Evolutionary conservation across 2,888 invertebrate genomes (phyloP).

Genomic region (Callimorpha dominula): DNA sequence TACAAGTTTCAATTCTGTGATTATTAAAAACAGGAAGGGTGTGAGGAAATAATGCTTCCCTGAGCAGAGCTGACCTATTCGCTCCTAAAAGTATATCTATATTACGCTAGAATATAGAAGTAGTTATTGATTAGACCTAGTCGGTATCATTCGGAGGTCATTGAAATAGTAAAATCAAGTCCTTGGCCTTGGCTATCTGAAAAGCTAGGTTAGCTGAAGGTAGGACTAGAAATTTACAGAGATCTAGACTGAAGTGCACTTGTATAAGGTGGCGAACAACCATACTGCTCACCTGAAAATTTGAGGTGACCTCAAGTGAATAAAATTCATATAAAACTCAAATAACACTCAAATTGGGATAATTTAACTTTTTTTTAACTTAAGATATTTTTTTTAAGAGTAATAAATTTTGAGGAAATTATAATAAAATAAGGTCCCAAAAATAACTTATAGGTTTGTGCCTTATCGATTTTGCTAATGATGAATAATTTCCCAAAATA

Average conservation of each 20-base stretch:
- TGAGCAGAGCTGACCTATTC: not conserved
- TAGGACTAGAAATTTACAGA: not conserved
- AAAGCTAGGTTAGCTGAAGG: not conserved
- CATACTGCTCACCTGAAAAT: not conserved
- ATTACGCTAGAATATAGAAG: not conserved
- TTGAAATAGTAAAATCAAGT: not conserved
- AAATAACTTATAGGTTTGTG: not conserved
- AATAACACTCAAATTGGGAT: not conserved
- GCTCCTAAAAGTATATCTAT: not conserved
- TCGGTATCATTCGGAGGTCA: not conserved
- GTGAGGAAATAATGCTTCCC: not conserved
- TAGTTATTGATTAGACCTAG: not conserved
- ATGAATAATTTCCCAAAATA: slow-evolving; percentile 39
- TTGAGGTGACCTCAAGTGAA: not conserved
- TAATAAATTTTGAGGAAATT: no score
- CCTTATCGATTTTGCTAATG: slow-evolving; percentile 33
- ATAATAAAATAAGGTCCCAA: not conserved
- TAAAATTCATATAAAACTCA: not conserved
- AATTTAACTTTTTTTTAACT: not conserved
- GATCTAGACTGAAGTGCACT: not conserved
- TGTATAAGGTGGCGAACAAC: not conserved
- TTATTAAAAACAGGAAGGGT: not conserved
- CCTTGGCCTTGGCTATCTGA: no score
- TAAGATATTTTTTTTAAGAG: not conserved
- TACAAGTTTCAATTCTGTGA: not conserved